These are phyloP conservation scores for Vanessa cardui DNA, from an alignment of 2,888 invertebrate species.

Conservation along the genomic window DNA sequence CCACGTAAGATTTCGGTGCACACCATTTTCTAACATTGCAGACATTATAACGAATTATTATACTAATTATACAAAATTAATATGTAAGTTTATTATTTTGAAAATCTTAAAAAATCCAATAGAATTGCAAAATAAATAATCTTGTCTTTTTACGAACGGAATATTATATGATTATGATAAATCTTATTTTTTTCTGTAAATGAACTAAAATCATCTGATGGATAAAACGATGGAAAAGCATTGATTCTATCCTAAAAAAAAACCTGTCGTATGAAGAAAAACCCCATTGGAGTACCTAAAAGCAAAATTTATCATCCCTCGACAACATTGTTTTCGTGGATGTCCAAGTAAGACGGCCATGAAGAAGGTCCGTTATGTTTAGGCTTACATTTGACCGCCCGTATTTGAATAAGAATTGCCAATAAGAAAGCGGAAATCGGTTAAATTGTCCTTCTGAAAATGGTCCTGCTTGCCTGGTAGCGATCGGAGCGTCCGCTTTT, in stretches of 20 bases:
- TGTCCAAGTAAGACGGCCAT: constrained; percentile 36
- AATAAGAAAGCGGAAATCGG: constrained; percentile 64
- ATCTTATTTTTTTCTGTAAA: no score
- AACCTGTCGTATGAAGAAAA: no score
- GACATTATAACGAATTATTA: neutral
- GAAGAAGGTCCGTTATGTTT: constrained; percentile 74
- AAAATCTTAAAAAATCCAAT: no score
- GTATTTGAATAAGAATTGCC: constrained; percentile 81
- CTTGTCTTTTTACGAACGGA: no score
- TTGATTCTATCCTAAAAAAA: no score
- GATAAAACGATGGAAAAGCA: no score
- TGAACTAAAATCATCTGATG: no score
- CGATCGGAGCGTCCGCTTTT: constrained; percentile 56
- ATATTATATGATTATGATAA: no score
- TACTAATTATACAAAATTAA: no score
- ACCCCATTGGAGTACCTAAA: no score
- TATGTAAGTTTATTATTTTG: no score
- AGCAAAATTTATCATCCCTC: neutral
- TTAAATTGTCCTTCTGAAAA: constrained; percentile 62
- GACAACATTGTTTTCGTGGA: constrained; percentile 24
- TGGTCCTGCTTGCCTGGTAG: constrained; percentile 64
- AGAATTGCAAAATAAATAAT: no score
- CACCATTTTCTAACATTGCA: neutral
- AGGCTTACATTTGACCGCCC: constrained; percentile 67
- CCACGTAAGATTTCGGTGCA: neutral